Evolutionary conservation across 2,113 vertebrate species (phyloP).

Genomic region (Oplegnathus fasciatus): DNA sequence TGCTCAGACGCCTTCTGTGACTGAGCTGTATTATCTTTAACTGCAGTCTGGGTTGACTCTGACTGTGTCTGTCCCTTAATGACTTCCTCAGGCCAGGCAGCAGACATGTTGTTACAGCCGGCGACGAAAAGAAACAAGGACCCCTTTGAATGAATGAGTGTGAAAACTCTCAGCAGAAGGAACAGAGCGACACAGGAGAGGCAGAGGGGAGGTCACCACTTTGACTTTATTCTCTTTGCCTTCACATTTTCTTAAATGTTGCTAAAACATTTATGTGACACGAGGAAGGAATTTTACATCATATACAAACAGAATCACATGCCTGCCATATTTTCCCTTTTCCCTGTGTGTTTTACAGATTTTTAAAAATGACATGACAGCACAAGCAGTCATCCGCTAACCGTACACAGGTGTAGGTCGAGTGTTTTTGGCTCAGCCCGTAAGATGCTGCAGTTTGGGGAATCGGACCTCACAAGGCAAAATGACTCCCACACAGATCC

Average conservation of each 20-base stretch:
- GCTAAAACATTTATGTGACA: conserved; percentile 36
- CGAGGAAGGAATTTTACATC: conserved; percentile 51
- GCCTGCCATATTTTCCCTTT: conserved; percentile 41
- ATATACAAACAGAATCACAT: conserved; percentile 72
- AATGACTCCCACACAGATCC: conserved; percentile 23
- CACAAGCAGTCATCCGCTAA: conserved; percentile 33
- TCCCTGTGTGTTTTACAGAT: conserved; percentile 45
- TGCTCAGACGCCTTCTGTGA: conserved; percentile 51
- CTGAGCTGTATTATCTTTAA: conserved; percentile 42
- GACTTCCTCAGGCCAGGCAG: conserved; percentile 48
- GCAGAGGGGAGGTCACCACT: conserved; percentile 42
- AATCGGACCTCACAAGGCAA: background rate
- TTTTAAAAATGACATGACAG: conserved; percentile 28
- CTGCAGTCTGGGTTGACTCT: conserved; percentile 25
- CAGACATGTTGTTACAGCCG: conserved; percentile 53
- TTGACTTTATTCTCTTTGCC: conserved; percentile 69
- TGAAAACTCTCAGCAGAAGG: conserved; percentile 15
- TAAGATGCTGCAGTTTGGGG: conserved; percentile 12
- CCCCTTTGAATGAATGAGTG: conserved; percentile 48
- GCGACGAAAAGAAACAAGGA: conserved; percentile 51
- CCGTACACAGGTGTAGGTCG: conserved; percentile 20
- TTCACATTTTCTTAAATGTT: conserved; percentile 36
- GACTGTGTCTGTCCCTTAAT: conserved; percentile 50
- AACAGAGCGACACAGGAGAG: conserved; percentile 30
- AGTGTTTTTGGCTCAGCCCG: conserved; percentile 31